Conservation (phyloP, 2,797 vertebrate genomes). For the Hippocampus kuda region DNA sequence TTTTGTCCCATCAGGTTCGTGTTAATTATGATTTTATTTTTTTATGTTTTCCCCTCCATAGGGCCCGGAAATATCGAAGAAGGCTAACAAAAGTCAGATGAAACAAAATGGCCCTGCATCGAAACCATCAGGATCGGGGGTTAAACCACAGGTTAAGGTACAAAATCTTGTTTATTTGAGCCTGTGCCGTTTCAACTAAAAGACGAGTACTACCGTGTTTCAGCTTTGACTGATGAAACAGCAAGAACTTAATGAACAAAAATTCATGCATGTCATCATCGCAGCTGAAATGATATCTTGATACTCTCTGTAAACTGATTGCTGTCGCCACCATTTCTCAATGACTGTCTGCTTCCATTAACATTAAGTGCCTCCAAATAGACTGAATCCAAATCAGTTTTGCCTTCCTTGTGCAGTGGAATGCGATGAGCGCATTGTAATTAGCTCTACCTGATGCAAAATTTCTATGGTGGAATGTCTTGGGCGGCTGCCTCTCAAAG, state of each 20-base stretch:
- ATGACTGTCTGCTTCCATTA: slow-evolving; percentile 2
- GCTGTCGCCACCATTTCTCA: background rate
- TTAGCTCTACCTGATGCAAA: slow-evolving; percentile 51
- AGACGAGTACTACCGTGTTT: background rate
- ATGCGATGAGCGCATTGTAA: slow-evolving; percentile 47
- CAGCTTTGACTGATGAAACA: background rate
- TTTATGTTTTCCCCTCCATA: slow-evolving; percentile 19
- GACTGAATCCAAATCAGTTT: background rate
- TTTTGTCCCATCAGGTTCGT: background rate
- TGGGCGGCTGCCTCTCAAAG: slow-evolving; percentile 40
- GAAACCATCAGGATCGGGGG: slow-evolving; percentile 50
- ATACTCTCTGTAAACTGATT: no score
- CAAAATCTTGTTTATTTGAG: background rate
- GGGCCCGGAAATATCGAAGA: slow-evolving; percentile 48
- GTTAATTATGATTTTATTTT: background rate
- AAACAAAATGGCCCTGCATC: slow-evolving; percentile 63
- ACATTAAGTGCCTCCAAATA: background rate
- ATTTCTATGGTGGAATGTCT: slow-evolving; percentile 53
- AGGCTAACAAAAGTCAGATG: slow-evolving; percentile 53
- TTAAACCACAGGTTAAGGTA: slow-evolving; percentile 61
- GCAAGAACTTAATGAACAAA: background rate
- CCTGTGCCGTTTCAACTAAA: background rate
- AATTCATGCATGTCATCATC: no score
- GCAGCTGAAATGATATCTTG: no score
- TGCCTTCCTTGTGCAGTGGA: slow-evolving; percentile 24